Evolutionary conservation across 1,140 invertebrate genomes (phyloP).

Genomic region (Lepidostoma basale): DNA sequence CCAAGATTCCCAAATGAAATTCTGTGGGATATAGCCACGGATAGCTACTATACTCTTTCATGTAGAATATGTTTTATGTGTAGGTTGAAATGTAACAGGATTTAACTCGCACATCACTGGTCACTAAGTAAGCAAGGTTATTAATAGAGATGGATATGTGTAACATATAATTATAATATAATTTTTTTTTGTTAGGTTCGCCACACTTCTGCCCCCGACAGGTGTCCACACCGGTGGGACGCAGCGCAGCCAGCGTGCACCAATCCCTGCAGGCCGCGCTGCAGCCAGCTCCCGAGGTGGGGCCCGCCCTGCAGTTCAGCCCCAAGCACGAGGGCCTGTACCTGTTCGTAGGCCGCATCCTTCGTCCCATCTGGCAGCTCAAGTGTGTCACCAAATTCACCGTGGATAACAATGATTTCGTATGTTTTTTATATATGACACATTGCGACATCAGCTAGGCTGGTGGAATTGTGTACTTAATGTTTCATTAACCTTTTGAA

Average conservation of each 20-base stretch:
- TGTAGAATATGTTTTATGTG: too few relatives aligned
- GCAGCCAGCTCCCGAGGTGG: slow-evolving; percentile 39
- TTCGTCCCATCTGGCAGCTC: slow-evolving; percentile 81
- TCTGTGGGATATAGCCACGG: too few relatives aligned
- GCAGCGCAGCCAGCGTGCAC: slow-evolving; percentile 48
- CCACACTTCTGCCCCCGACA: slow-evolving; percentile 59
- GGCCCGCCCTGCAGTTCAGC: slow-evolving; percentile 67
- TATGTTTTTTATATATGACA: too few relatives aligned
- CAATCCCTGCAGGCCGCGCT: slow-evolving; percentile 44
- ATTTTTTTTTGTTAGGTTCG: slow-evolving; percentile 52
- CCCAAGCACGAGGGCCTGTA: slow-evolving; percentile 94
- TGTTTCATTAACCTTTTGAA: too few relatives aligned
- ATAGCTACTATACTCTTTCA: too few relatives aligned
- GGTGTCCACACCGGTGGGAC: slow-evolving; percentile 56
- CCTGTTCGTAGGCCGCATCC: slow-evolving; percentile 84
- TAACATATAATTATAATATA: background rate
- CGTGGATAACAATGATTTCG: slow-evolving; percentile 65
- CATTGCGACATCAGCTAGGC: too few relatives aligned
- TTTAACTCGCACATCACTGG: too few relatives aligned
- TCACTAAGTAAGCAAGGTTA: too few relatives aligned
- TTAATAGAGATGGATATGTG: too few relatives aligned
- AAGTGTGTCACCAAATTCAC: slow-evolving; percentile 71
- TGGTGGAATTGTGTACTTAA: too few relatives aligned
- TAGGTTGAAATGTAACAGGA: too few relatives aligned
- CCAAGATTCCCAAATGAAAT: too few relatives aligned